Conservation (phyloP, 1,140 invertebrate species). For the Ptiloglossa arizonensis region DNA sequence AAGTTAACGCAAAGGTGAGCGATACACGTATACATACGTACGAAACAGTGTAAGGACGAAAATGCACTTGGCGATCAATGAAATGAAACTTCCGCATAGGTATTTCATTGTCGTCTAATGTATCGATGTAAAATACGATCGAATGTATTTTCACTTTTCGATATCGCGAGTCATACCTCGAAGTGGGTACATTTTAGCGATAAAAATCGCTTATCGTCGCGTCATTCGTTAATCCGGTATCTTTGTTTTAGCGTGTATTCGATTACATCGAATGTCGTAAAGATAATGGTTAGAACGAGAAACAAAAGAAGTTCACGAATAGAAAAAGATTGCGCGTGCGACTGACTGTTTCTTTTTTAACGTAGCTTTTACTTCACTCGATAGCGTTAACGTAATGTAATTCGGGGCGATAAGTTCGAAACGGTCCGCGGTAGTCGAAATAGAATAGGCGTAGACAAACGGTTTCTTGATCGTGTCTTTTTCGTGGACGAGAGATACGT, state of each 20-base stretch:
- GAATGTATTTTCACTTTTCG: neutral
- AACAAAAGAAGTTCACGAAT: no score
- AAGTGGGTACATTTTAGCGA: conserved; percentile 2
- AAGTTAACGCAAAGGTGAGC: neutral
- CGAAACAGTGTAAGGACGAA: conserved; percentile 10
- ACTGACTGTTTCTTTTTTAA: neutral
- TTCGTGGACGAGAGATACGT: conserved; percentile 2
- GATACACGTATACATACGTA: neutral
- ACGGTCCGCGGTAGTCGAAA: neutral
- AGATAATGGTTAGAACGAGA: neutral
- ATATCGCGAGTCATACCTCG: neutral
- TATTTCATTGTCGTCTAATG: conserved; percentile 1
- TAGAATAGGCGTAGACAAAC: neutral
- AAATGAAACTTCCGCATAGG: neutral
- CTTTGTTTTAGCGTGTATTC: neutral
- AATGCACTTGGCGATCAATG: conserved; percentile 8
- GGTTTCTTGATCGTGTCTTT: neutral
- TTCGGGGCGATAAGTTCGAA: neutral
- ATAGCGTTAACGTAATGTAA: conserved; percentile 1
- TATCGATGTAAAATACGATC: neutral
- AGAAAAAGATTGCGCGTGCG: neutral
- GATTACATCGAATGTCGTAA: neutral
- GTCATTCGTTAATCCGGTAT: conserved; percentile 1
- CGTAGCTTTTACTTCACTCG: neutral
- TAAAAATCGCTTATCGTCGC: conserved; percentile 30